These are phyloP conservation scores for Coccyzus lansbergi DNA, from an alignment of 2,797 vertebrate genomes.

Conservation along the genomic window DNA sequence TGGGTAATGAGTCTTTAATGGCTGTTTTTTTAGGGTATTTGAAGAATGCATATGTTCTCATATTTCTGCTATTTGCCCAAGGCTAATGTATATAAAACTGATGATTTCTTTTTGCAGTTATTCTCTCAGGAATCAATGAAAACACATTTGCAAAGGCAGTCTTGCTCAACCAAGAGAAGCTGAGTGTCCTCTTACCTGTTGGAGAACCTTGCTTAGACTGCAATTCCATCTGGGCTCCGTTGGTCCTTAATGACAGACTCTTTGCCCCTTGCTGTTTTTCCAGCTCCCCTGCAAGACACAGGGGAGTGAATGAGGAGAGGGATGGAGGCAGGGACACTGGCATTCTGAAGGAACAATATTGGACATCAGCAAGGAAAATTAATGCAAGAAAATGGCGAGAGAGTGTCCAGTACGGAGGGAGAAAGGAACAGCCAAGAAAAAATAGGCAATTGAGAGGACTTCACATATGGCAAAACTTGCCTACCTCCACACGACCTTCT, in stretches of 20 bases:
- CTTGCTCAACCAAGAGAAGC: background rate
- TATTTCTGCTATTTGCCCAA: background rate
- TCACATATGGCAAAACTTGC: background rate
- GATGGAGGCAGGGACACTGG: background rate
- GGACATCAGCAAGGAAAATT: background rate
- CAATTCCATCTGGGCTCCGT: conserved; percentile 88
- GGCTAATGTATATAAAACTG: background rate
- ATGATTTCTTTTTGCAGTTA: background rate
- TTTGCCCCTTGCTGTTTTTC: conserved; percentile 93
- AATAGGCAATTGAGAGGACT: background rate
- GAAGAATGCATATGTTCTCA: background rate
- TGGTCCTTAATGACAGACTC: conserved; percentile 85
- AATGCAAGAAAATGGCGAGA: background rate
- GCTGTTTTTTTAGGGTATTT: background rate
- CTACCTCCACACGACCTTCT: accelerated
- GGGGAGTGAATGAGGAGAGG: background rate
- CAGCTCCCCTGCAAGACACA: conserved; percentile 86
- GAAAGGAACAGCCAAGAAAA: background rate
- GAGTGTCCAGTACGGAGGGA: background rate
- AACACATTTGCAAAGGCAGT: background rate
- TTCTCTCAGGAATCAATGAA: background rate
- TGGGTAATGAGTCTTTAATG: background rate
- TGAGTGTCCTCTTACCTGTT: conserved; percentile 72
- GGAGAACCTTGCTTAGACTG: conserved; percentile 86
- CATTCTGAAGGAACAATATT: background rate